phyloP scores from a whole-genome alignment of 2,113 vertebrate genomes.

The Suncus etruscus region DNA sequence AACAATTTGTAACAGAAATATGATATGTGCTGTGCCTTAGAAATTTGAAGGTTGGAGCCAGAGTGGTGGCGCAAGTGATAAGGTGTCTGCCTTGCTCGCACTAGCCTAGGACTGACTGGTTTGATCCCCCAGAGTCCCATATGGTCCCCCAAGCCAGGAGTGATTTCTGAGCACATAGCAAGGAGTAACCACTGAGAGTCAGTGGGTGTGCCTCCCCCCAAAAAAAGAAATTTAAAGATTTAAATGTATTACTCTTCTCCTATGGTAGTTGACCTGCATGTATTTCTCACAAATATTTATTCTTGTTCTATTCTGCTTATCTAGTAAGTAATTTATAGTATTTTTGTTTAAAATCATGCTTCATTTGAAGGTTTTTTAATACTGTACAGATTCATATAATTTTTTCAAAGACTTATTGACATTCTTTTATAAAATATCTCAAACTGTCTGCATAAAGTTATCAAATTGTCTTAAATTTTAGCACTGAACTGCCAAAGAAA shows the following conservation, averaged over 20 bases:
- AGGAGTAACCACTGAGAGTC: too few species aligned
- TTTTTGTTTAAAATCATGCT: constrained; percentile 8
- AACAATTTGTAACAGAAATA: not conserved
- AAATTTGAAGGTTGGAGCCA: not conserved
- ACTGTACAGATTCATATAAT: constrained; percentile 58
- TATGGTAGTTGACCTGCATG: not conserved
- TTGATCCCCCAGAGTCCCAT: too few species aligned
- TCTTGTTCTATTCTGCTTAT: not conserved
- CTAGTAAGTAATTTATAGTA: constrained; percentile 38
- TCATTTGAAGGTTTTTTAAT: constrained; percentile 5
- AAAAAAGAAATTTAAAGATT: too few species aligned
- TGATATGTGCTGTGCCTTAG: not conserved
- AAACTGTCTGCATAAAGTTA: not conserved
- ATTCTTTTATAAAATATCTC: not conserved
- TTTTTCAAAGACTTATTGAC: constrained; percentile 12
- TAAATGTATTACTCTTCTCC: not conserved
- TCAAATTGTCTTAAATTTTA: not conserved
- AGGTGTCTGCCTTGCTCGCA: too few species aligned
- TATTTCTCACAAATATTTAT: constrained; percentile 2
- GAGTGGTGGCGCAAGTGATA: too few species aligned
- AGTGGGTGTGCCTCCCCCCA: too few species aligned
- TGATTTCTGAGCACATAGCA: too few species aligned
- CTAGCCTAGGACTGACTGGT: too few species aligned
- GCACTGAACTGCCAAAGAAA: too few species aligned
- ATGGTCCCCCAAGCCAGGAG: too few species aligned